Conservation (phyloP, 2,113 vertebrate genomes). For the Rhinoptilus africanus region DNA sequence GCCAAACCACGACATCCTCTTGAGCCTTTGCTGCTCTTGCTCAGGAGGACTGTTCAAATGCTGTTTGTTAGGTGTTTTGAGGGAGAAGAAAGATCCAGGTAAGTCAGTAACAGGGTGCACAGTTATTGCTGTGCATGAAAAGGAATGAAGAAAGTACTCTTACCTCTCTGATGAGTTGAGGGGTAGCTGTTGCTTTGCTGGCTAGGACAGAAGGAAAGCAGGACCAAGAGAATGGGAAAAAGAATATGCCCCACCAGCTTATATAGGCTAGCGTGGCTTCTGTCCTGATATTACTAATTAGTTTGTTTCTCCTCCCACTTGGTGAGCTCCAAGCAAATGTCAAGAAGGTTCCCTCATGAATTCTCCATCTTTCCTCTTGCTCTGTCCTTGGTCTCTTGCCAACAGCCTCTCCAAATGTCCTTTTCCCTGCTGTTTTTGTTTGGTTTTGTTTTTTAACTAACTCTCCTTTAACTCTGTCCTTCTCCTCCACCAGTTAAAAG, state of each 20-base stretch:
- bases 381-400: slow-evolving; percentile 21
- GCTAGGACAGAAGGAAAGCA: neutral
- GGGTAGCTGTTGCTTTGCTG: neutral
- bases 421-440: neutral
- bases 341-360: slow-evolving; percentile 2
- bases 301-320: slow-evolving; percentile 50
- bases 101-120: neutral
- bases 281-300: slow-evolving; percentile 25
- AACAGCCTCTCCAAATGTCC: neutral
- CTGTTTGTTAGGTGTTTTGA: neutral
- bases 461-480: neutral
- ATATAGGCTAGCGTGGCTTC: slow-evolving; percentile 29
- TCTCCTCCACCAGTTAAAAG: neutral
- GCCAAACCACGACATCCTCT: too few species aligned
- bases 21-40: neutral
- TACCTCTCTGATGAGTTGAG: slow-evolving; percentile 18
- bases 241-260: neutral
- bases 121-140: neutral
- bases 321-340: neutral
- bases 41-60: neutral
- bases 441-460: neutral
- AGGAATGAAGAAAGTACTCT: neutral
- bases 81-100: neutral
- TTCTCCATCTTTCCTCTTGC: slow-evolving; percentile 59
- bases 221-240: neutral